These are phyloP conservation scores for Amphiprion percula DNA, from an alignment of 2,113 vertebrate species.

Conservation along the genomic window DNA sequence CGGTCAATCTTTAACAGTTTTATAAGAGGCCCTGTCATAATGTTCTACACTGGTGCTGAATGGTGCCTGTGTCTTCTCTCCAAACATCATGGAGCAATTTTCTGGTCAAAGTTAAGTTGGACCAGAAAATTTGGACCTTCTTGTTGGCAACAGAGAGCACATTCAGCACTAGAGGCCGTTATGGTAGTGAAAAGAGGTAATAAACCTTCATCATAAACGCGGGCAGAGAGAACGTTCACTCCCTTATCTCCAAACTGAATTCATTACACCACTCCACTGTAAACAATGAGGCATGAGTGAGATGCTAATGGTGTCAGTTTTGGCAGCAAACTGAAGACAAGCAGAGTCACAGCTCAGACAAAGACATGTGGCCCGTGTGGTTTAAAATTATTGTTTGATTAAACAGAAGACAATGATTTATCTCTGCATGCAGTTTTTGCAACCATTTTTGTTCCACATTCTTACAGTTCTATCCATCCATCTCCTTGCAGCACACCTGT, in stretches of 20 bases:
- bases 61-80: slow-evolving; percentile 62
- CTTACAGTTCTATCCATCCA: background rate
- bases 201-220: slow-evolving; percentile 56
- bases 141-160: slow-evolving; percentile 45
- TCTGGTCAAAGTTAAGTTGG: slow-evolving; percentile 42
- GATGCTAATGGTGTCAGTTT: slow-evolving; percentile 14
- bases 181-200: slow-evolving; percentile 45
- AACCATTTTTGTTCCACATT: background rate
- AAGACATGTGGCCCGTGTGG: background rate
- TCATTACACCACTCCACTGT: slow-evolving; percentile 40
- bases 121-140: slow-evolving; percentile 48
- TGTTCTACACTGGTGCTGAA: slow-evolving; percentile 59
- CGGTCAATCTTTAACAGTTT: slow-evolving; percentile 53
- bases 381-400: background rate
- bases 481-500: slow-evolving; percentile 66
- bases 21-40: slow-evolving; percentile 43
- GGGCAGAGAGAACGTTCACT: slow-evolving; percentile 6
- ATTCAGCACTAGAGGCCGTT: slow-evolving; percentile 59
- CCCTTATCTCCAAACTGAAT: slow-evolving; percentile 46
- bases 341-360: slow-evolving; percentile 8
- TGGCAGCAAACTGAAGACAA: slow-evolving; percentile 11
- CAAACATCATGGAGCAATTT: slow-evolving; percentile 69
- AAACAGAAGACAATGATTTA: background rate
- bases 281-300: slow-evolving; percentile 6
- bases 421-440: background rate